phyloP scores from a whole-genome alignment of 1,140 invertebrate species.

The Drosophila mojavensis region DNA sequence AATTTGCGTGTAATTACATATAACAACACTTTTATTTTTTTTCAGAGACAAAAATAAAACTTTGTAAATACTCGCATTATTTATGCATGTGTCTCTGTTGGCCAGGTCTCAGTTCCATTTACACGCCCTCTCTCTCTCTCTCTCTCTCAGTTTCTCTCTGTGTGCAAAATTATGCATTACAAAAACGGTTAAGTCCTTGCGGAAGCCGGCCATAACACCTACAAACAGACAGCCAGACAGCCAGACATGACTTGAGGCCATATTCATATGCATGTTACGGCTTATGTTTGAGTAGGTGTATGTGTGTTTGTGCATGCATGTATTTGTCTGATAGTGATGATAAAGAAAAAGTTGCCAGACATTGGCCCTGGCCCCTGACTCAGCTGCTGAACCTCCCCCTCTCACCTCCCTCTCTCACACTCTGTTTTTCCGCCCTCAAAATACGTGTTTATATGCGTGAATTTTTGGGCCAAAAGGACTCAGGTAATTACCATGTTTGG shows the following conservation, averaged over 20 bases:
- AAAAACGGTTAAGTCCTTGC: constrained; percentile 79
- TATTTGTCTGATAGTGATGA: constrained; percentile 56
- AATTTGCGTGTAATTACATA: constrained; percentile 78
- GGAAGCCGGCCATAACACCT: constrained; percentile 80
- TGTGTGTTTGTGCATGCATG: constrained; percentile 16
- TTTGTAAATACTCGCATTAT: constrained; percentile 64
- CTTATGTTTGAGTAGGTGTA: constrained; percentile 3
- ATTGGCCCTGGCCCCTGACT: constrained; percentile 42
- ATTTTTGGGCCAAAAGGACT: constrained; percentile 67
- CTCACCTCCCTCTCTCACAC: constrained; percentile 8
- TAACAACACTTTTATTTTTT: constrained; percentile 73
- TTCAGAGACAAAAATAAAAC: constrained; percentile 39
- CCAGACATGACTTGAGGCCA: constrained; percentile 69
- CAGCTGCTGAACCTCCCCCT: neutral
- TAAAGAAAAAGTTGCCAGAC: constrained; percentile 78
- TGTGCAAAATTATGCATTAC: constrained; percentile 75
- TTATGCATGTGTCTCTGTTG: constrained; percentile 63
- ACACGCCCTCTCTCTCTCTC: neutral
- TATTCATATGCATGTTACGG: constrained; percentile 75
- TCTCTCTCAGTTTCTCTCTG: neutral
- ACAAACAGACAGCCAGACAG: constrained; percentile 44
- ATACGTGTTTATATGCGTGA: constrained; percentile 72
- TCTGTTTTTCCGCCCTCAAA: constrained; percentile 49
- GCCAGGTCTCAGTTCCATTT: constrained; percentile 10
- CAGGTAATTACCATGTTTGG: constrained; percentile 79